A percentile compares a stretch with the other conserved stretches of the same genome.
Conservation (phyloP, 2,888 invertebrate genomes). For the Tenthredo distinguenda region DNA sequence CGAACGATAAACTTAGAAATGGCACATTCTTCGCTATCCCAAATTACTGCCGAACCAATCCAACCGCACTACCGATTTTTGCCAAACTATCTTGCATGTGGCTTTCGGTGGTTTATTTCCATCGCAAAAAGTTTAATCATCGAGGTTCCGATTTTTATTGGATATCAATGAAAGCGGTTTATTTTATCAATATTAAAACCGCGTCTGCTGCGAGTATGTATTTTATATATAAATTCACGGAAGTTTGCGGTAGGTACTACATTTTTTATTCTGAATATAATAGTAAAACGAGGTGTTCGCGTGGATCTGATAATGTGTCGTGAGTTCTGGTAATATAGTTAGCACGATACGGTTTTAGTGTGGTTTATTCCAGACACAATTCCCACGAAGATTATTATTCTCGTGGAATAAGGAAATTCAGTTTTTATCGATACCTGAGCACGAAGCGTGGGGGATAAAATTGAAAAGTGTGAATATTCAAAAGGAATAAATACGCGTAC, state of each 20-base stretch:
- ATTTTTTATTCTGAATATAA: constrained; percentile 6
- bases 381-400: neutral
- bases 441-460: neutral
- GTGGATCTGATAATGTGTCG: constrained; percentile 39
- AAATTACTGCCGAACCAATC: neutral
- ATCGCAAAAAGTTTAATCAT: too few species aligned
- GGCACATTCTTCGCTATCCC: neutral
- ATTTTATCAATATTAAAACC: neutral
- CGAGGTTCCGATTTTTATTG: neutral
- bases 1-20: constrained; percentile 2
- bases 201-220: neutral
- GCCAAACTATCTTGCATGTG: too few species aligned
- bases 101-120: too few species aligned
- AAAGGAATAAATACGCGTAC: neutral
- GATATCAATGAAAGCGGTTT: neutral
- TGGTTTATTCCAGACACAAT: neutral
- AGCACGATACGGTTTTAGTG: neutral
- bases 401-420: neutral
- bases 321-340: constrained; percentile 35
- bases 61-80: neutral
- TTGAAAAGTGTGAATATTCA: neutral
- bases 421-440: neutral
- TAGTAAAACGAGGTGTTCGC: constrained; percentile 35
- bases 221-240: neutral
- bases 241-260: neutral